Percentiles rank a stretch among this genome's conserved stretches.
Conservation (phyloP, 2,113 vertebrate species). For the Barbus barbus region DNA sequence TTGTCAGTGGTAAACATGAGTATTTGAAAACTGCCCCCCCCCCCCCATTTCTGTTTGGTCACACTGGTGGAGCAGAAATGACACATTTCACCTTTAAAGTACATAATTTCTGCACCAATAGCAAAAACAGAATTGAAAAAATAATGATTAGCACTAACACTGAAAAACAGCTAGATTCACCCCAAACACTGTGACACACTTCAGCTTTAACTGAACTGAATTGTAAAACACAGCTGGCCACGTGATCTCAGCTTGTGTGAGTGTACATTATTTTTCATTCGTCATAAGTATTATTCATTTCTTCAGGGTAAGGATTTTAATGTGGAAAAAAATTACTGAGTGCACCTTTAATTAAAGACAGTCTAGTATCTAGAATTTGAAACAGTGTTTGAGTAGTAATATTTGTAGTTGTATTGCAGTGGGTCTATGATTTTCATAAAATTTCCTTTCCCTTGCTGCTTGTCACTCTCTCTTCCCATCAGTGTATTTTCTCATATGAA, state of each 20-base stretch:
- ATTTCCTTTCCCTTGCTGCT: neutral
- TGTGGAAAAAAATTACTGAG: neutral
- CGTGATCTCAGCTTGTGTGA: too few species aligned
- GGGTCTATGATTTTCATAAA: neutral
- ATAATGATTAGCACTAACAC: neutral
- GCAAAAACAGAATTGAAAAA: neutral
- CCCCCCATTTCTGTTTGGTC: neutral
- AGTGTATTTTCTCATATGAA: neutral
- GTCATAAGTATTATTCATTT: neutral
- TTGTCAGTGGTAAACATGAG: neutral
- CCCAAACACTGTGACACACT: neutral
- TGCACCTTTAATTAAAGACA: constrained; percentile 17
- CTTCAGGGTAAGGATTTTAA: neutral
- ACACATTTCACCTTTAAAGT: neutral
- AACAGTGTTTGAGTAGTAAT: neutral
- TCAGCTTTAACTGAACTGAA: neutral
- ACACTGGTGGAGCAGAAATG: neutral
- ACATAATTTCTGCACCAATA: neutral
- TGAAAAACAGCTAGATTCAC: neutral
- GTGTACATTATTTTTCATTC: neutral
- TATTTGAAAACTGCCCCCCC: too few species aligned
- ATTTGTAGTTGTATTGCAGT: constrained; percentile 9
- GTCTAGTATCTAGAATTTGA: neutral
- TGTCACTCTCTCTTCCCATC: neutral
- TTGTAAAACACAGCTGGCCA: neutral